Base-by-base conservation (phyloP, 1,140 invertebrate genomes). In the Solenopsis fugax region DNA sequence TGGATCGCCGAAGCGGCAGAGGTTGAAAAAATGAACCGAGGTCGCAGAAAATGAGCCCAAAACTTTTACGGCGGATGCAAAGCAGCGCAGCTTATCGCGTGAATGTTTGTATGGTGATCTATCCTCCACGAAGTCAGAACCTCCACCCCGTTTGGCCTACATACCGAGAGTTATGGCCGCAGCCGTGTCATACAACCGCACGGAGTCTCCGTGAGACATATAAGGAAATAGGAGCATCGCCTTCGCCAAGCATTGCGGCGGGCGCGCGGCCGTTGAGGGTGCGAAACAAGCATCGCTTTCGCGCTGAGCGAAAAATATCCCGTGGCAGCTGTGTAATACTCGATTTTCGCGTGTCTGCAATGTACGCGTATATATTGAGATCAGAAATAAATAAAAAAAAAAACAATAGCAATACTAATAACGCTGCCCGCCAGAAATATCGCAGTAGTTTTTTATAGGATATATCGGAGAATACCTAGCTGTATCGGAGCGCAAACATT, bases 61-160 rank as follows among this genome's bases (percentile, higher is more conserved):
- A 91, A 91, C 86, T 92, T 92, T 91, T 80, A 86, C 69, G 85
- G 67, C 65, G 67, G 80, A 92, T 91, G 87, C 88, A 85, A 88
- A 87, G 77, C 88, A 86, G 69, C 69, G 45, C 24, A 58, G 82
- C 85, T 91, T 92, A 91, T 92, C 91, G 69, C 89, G 85, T 65
- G 89, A 87, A 85, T 87, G 85, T 90, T 82, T 88, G 90, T 85
- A 65, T 84, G 60, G 90, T 91, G 88, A 92, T 92, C 91, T 92
- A 92, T 92, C 90, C 91, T 86, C 64, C 24, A 85, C 86, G 84
- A 91, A 90, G 90, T 91, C 88, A 75, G 87, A 85, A 89, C 88
- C 90, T 90, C 78, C 76, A 69, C 65, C 90, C 77, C 91, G 72
- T 81, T 76, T 89, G 91, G 85, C 91, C 91, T 90, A 92, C 87